Conservation (phyloP, 1,140 invertebrate species). For the Apocrypta bakeri region DNA sequence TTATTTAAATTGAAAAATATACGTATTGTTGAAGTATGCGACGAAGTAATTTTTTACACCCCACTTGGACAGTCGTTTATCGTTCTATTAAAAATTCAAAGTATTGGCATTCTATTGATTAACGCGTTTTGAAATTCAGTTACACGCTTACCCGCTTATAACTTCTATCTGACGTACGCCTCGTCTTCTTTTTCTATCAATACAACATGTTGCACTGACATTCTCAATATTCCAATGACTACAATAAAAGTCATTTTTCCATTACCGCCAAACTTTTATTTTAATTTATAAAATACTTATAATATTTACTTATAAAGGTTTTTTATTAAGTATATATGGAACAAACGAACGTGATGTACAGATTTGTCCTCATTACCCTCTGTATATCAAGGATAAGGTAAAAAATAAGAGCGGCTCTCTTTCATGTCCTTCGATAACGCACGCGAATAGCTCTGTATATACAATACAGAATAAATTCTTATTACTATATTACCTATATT, state of each 20-base stretch:
- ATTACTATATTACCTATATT: no score
- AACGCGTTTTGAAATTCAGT: neutral
- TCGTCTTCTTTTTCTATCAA: neutral
- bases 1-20: neutral
- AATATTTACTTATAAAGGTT: no score
- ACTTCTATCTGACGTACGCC: neutral
- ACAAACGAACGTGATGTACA: no score
- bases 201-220: neutral
- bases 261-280: neutral
- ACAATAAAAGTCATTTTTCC: neutral
- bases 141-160: neutral
- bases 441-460: no score
- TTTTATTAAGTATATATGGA: no score
- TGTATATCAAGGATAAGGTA: no score
- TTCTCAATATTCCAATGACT: neutral
- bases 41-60: neutral
- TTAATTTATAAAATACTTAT: neutral
- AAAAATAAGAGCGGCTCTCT: no score
- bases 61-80: neutral
- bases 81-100: neutral
- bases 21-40: no score
- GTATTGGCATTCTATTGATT: neutral
- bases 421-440: no score
- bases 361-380: no score
- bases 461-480: no score